phyloP scores from a whole-genome alignment of 2,797 vertebrate species.

The Eulemur albifrons region DNA sequence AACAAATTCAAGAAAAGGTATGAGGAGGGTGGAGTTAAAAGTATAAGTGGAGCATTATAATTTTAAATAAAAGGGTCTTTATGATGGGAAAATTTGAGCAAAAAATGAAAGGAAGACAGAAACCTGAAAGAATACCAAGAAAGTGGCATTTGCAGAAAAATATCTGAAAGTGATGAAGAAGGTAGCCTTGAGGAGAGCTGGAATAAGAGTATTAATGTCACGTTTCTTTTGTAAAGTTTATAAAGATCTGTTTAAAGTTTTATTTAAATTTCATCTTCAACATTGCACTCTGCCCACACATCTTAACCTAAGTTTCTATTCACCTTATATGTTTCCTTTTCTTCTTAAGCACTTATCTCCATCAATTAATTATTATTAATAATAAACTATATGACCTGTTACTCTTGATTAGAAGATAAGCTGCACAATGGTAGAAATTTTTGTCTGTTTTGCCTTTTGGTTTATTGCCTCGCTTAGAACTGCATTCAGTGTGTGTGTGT shows the following conservation, averaged over 20 bases:
- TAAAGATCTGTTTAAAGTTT: background rate
- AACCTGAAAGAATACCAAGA: background rate
- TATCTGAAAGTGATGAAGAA: background rate
- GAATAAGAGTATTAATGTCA: background rate
- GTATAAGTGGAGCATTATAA: background rate
- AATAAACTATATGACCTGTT: background rate
- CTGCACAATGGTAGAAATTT: background rate
- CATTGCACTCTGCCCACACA: fast-evolving
- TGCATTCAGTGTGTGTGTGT: background rate
- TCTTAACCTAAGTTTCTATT: background rate
- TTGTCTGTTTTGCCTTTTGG: background rate
- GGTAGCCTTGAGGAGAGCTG: fast-evolving
- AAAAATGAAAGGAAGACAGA: background rate
- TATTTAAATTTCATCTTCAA: background rate
- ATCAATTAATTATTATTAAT: background rate
- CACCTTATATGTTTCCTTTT: background rate
- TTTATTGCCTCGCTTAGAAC: background rate
- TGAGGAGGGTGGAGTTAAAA: background rate
- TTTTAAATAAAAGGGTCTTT: background rate
- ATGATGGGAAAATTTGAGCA: background rate
- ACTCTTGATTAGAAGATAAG: background rate
- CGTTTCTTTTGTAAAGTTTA: background rate
- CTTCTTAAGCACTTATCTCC: background rate
- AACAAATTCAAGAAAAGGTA: background rate
- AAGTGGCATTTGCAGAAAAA: background rate